Evolutionary conservation across 1,140 invertebrate genomes (phyloP).

Genomic region (Mercenaria mercenaria): DNA sequence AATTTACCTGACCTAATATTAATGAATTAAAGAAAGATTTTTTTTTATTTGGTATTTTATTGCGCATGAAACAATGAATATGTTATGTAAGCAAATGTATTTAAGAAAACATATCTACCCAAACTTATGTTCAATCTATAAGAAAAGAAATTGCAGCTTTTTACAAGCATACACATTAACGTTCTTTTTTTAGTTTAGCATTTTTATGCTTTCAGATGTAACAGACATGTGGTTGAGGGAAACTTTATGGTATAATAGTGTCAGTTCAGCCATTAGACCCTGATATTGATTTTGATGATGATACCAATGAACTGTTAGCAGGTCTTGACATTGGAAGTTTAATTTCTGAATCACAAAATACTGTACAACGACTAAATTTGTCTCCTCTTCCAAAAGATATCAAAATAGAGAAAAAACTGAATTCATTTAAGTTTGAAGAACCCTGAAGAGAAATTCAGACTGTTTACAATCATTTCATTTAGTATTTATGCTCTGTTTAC

Average conservation of each 20-base stretch:
- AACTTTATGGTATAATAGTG: slow-evolving; percentile 12
- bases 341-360: not conserved
- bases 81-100: too few relatives aligned
- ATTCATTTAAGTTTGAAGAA: not conserved
- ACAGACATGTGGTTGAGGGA: slow-evolving; percentile 4
- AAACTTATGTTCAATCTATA: too few relatives aligned
- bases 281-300: slow-evolving; percentile 23
- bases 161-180: too few relatives aligned
- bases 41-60: too few relatives aligned
- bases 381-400: not conserved
- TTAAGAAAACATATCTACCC: too few relatives aligned
- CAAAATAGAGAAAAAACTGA: not conserved
- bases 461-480: not conserved
- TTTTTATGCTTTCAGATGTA: slow-evolving; percentile 27
- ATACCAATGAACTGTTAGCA: slow-evolving; percentile 6
- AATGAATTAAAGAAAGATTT: too few relatives aligned
- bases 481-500: too few relatives aligned
- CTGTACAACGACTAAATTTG: not conserved
- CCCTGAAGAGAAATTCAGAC: not conserved
- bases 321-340: slow-evolving; percentile 10
- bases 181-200: too few relatives aligned
- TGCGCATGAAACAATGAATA: too few relatives aligned
- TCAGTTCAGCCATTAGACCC: slow-evolving; percentile 7
- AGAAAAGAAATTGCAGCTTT: too few relatives aligned
- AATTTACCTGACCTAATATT: too few relatives aligned